Conservation (phyloP, 1,140 invertebrate genomes). For the Sitophilus oryzae region DNA sequence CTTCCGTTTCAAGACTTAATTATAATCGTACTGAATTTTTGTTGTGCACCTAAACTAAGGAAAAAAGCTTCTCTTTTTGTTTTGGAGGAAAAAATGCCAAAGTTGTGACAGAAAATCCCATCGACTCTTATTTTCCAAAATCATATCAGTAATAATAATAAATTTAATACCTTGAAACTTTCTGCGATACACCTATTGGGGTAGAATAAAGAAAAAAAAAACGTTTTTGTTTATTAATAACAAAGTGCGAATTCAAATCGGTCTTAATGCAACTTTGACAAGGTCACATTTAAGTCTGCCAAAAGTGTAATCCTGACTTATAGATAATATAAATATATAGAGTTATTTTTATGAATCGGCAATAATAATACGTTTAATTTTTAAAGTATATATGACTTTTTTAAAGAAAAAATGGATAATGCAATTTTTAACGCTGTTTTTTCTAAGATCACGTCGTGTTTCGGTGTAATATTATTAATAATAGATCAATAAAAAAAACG, state of each 20-base stretch:
- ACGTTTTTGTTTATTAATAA: constrained; percentile 9
- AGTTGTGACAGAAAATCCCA: constrained; percentile 26
- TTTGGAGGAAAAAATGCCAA: no score
- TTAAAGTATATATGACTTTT: constrained; percentile 25
- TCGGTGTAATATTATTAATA: neutral
- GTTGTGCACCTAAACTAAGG: no score
- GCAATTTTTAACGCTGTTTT: constrained; percentile 15
- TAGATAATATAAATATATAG: constrained; percentile 26
- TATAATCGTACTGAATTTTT: constrained; percentile 1
- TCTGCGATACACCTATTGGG: neutral
- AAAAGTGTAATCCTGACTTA: constrained; percentile 28
- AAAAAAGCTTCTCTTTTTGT: no score
- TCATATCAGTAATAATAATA: constrained; percentile 37
- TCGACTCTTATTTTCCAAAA: constrained; percentile 20
- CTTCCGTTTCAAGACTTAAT: no score
- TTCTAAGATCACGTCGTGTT: constrained; percentile 5
- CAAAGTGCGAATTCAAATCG: constrained; percentile 16
- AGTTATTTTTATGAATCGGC: constrained; percentile 31
- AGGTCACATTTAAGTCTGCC: constrained; percentile 35
- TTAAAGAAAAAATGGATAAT: constrained; percentile 14
- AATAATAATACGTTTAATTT: constrained; percentile 27
- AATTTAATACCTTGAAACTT: constrained; percentile 16
- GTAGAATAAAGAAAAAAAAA: constrained; percentile 8
- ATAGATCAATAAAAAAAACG: constrained; percentile 1
- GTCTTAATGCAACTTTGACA: constrained; percentile 33